Percentiles rank a stretch among this genome's conserved stretches.
Evolutionary conservation across 2,888 invertebrate species (phyloP).

Genomic region (Spatulosminthurus flaviceps): DNA sequence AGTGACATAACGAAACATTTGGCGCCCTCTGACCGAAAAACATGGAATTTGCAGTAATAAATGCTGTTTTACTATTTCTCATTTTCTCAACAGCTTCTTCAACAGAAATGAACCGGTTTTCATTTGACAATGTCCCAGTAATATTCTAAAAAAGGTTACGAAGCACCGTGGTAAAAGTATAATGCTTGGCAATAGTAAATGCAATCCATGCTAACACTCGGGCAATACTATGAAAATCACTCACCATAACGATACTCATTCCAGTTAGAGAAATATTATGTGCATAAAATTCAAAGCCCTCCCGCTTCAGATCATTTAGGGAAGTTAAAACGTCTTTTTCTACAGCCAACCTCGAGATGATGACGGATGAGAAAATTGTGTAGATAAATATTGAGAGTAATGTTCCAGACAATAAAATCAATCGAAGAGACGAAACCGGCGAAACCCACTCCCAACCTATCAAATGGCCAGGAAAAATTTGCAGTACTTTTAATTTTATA

Average conservation of each 20-base stretch:
- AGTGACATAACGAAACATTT: not conserved
- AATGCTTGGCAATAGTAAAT: not conserved
- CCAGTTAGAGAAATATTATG: not conserved
- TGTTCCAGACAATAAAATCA: constrained; percentile 18
- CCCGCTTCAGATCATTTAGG: not conserved
- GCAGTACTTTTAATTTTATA: too few species aligned
- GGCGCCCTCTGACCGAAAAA: not conserved
- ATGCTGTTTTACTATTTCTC: not conserved
- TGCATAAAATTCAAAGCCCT: constrained; percentile 10
- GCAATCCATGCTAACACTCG: too few species aligned
- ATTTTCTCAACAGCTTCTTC: not conserved
- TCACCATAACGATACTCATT: not conserved
- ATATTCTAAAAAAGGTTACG: not conserved
- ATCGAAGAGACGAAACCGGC: not conserved
- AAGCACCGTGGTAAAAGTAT: not conserved
- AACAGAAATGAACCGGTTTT: not conserved
- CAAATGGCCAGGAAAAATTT: not conserved
- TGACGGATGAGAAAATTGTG: not conserved
- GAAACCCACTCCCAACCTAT: constrained; percentile 18
- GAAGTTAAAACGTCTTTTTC: not conserved
- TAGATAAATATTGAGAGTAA: not conserved
- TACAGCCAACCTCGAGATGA: constrained; percentile 24
- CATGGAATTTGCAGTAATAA: not conserved
- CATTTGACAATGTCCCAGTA: not conserved
- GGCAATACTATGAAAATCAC: not conserved